Evolutionary conservation across 2,888 invertebrate genomes (phyloP).

Genomic region (Tipula confusa): DNA sequence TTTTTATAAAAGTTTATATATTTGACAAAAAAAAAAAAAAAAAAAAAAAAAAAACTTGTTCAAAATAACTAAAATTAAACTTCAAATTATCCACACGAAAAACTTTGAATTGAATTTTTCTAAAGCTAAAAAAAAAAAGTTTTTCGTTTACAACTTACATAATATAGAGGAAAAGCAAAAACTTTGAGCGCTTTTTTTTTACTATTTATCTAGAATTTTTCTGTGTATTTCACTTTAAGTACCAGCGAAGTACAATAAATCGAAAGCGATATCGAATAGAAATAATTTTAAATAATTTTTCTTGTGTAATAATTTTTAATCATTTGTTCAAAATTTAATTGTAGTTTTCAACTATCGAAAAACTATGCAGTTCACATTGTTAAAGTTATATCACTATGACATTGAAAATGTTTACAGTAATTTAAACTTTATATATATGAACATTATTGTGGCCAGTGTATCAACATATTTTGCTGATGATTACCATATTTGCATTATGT

Average conservation of each 20-base stretch:
- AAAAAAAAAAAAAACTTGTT: background rate
- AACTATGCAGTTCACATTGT: background rate
- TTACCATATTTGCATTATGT: too few relatives aligned
- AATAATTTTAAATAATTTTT: background rate
- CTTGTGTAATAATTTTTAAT: background rate
- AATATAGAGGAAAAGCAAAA: background rate
- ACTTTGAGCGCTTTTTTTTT: background rate
- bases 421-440: background rate
- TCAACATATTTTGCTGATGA: too few relatives aligned
- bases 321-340: background rate
- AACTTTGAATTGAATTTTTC: slow-evolving; percentile 7
- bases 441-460: too few relatives aligned
- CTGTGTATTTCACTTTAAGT: background rate
- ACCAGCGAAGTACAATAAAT: background rate
- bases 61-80: slow-evolving; percentile 1
- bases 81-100: slow-evolving; percentile 20
- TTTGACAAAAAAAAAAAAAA: background rate
- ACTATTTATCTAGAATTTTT: background rate
- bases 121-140: background rate
- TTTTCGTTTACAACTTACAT: background rate
- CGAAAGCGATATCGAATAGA: background rate
- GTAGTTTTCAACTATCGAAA: background rate
- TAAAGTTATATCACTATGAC: background rate
- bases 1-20: background rate
- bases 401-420: background rate